Evolutionary conservation across 2,113 vertebrate genomes (phyloP).

Genomic region (Scolopax mira): DNA sequence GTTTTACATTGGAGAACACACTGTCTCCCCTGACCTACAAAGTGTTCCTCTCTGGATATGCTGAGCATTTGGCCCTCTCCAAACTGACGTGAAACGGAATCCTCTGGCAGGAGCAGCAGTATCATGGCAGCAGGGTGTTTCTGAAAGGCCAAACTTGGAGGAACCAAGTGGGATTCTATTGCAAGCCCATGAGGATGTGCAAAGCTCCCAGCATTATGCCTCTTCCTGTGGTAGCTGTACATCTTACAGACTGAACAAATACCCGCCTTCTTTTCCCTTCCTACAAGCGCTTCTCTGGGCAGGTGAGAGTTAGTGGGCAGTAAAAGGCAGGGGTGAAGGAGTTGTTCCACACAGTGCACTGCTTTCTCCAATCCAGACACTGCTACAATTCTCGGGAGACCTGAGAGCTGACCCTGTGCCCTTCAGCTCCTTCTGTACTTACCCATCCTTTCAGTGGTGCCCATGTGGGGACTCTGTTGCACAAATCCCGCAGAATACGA

Average conservation of each 20-base stretch:
- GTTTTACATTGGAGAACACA: background rate
- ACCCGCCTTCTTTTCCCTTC: background rate
- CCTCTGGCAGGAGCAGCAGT: background rate
- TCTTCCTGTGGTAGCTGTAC: background rate
- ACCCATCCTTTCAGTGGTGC: slow-evolving; percentile 99
- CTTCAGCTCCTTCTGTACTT: slow-evolving; percentile 72
- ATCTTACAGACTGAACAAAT: background rate
- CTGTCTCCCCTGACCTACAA: background rate
- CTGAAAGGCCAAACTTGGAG: background rate
- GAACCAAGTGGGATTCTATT: background rate
- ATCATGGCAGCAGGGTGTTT: background rate
- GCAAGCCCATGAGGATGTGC: background rate
- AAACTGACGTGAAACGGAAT: fast-evolving
- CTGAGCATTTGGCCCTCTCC: background rate
- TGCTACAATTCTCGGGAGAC: background rate
- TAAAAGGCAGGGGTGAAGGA: background rate
- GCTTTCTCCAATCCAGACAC: background rate
- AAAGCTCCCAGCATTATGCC: background rate
- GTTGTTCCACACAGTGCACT: background rate
- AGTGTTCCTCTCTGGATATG: background rate
- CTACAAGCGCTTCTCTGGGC: background rate
- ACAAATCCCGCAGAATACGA: slow-evolving; percentile 97
- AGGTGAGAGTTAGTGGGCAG: background rate
- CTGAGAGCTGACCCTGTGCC: background rate
- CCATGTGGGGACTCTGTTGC: slow-evolving; percentile 96